Percentiles rank a stretch among this genome's conserved stretches.
phyloP scores from a whole-genome alignment of 1,140 invertebrate genomes.

The Leptinotarsa lineolata region DNA sequence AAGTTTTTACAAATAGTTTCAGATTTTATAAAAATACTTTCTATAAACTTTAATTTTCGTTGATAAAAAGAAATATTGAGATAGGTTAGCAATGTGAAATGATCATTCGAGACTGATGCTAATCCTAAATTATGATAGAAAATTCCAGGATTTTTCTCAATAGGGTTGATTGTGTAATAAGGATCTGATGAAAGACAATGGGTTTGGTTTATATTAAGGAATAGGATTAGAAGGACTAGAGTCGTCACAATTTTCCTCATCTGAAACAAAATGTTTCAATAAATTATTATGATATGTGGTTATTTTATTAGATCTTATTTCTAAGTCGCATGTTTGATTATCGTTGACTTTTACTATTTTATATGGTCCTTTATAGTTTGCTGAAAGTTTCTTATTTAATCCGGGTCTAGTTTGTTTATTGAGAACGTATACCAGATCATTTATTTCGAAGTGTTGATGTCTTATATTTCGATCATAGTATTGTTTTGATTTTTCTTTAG shows the following conservation, averaged over 20 bases:
- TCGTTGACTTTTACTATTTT: constrained; percentile 33
- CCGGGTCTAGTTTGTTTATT: constrained; percentile 31
- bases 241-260: no score
- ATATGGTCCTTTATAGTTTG: constrained; percentile 37
- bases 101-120: constrained; percentile 30
- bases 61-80: constrained; percentile 36
- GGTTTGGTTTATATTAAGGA: neutral
- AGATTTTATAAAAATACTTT: constrained; percentile 12
- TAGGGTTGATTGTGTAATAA: constrained; percentile 8
- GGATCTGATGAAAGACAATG: constrained; percentile 22
- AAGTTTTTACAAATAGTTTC: neutral
- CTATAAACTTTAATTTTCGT: constrained; percentile 9
- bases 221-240: no score
- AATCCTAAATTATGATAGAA: constrained; percentile 37
- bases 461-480: constrained; percentile 47
- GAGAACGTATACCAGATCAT: constrained; percentile 34
- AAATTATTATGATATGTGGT: constrained; percentile 37
- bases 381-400: constrained; percentile 33
- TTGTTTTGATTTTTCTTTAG: constrained; percentile 46
- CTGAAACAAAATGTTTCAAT: no score
- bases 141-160: constrained; percentile 30
- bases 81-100: constrained; percentile 32
- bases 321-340: constrained; percentile 31
- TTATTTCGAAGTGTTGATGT: constrained; percentile 35
- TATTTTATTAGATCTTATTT: constrained; percentile 35